Base-by-base conservation (phyloP, 2,888 invertebrate genomes). In the Mesorhabditis spiculigera region DNA sequence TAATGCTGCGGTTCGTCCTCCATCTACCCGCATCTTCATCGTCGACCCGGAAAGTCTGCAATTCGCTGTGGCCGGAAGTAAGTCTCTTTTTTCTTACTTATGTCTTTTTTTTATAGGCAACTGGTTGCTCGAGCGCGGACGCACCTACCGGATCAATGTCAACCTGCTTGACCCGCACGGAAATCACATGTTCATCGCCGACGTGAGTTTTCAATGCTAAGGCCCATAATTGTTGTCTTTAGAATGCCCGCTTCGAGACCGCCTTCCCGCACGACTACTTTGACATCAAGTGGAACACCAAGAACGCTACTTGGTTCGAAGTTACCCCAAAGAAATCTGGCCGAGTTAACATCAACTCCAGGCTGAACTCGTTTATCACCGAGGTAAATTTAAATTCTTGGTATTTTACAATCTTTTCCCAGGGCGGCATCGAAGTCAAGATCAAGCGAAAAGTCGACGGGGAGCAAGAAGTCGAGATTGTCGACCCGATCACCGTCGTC, bases 111-210 rank as follows among this genome's bases (percentile, higher is more conserved):
- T 50, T 50, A 1, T 50, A 50, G 90, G 91, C 80, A 90, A 90
- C 83, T 92, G 92, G 91, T 90, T 91, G 4, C 89, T 93, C 4
- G 89, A 92, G 70, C 89, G 91, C 42, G 91, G 90, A 3, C 73
- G 69, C 63, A 73, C 71, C 10, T 83, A 83, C 70, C 71, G 69
- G 5, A 69, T 83, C 41, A 58, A 69, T 42, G 74, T 83, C 5
- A 73, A 74, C 45, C 72, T 82, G 42, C 63, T 77, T 43, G 82
- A 83, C 73, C 66, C 70, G 28, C 74, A 76, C 16, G 82, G 81
- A 58, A 83, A 83, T 67, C 41, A 58, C 43, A 81, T 83, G 76
- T 77, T 75, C 67, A 78, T 83, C 42, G 67, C 82, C 28, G 81
- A 83, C 68, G 66, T 16, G 43, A 43, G 13, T 43, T 66, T 43